A percentile compares a stretch with the other conserved stretches of the same genome.
phyloP scores from a whole-genome alignment of 2,888 invertebrate genomes.

The Drosophila formosana region DNA sequence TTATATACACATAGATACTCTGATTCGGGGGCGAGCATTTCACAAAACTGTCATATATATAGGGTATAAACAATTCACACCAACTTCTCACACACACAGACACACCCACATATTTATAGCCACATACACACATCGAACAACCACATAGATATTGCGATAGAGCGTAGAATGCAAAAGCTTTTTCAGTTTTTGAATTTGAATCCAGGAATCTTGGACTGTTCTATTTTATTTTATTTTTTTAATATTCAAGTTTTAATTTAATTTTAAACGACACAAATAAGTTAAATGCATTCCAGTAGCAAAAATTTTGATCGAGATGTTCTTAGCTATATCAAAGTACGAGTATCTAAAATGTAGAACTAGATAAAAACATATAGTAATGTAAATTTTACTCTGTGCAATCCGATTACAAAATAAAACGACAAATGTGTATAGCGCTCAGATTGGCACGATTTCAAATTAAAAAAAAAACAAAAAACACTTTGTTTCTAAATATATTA shows the following conservation, averaged over 20 bases:
- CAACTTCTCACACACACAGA: constrained; percentile 9
- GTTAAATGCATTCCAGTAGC: constrained; percentile 74
- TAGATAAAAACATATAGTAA: constrained; percentile 34
- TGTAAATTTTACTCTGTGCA: constrained; percentile 47
- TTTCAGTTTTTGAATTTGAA: constrained; percentile 20
- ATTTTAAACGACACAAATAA: constrained; percentile 25
- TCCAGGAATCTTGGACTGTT: constrained; percentile 31
- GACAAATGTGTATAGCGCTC: constrained; percentile 34
- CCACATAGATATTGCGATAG: constrained; percentile 10
- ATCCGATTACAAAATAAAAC: constrained; percentile 32
- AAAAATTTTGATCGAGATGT: constrained; percentile 62
- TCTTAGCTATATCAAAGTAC: constrained; percentile 48
- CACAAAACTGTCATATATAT: background rate
- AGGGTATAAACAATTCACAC: background rate
- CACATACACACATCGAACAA: constrained; percentile 12
- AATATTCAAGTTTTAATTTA: background rate
- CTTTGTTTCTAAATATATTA: constrained; percentile 40
- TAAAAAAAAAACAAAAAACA: constrained; percentile 6
- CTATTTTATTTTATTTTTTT: constrained; percentile 4
- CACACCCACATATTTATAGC: background rate
- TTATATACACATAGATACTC: constrained; percentile 12
- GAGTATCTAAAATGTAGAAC: constrained; percentile 31
- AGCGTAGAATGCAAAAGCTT: constrained; percentile 5
- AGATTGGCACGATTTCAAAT: constrained; percentile 36
- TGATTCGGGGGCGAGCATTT: constrained; percentile 18